Base-by-base conservation (phyloP, 2,113 vertebrate genomes). In the Passer montanus region DNA sequence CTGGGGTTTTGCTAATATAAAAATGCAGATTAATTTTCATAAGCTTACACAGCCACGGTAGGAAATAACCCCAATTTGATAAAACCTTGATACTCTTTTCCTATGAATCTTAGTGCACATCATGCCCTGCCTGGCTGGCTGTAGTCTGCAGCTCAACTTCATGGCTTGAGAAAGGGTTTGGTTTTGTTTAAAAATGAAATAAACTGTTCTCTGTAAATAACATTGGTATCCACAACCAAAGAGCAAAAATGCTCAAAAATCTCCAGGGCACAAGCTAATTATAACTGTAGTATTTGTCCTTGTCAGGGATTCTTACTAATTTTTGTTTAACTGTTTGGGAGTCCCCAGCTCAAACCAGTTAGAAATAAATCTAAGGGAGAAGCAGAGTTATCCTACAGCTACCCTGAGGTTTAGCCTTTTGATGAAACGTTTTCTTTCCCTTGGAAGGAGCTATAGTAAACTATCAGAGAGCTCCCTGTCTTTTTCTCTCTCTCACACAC, bases 161-260 rank as follows among this genome's bases (percentile, higher is more conserved):
- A 74, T 69, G 66, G 60, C 39, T 72, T 58, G 55, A 72, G 56
- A 81, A 81, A 80, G 56, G 44, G 60, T 50, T 95, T 88, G n/a
- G 55, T 49, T 69, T 79, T 89, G 87, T 95, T 95, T 94, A 95
- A 89, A 93, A 84, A 60, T 73, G 69, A 75, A 62, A 90, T 84
- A 95, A 96, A 86, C 93, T 46, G 7, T 68, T 76, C 43, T 50
- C 60, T 87, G 73, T 84, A 87, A 93, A 81, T 84, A 94, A 90
- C 28, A 44, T 63, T 3, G 12, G 67, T 80, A 91, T 88, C 80
- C 90, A 89, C 74, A 68, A 84, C 31, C 62, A 56, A 86, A 73
- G 92, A 89, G 66, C 47, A 93, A 92, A 92, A 72, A 59, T 1
- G n/a, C 47, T 88, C 60, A 31, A 64, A 86, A 87, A 90, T 90